Percentiles rank a stretch among this genome's conserved stretches.
Evolutionary conservation across 2,113 vertebrate genomes (phyloP).

Genomic region (Tauraco erythrolophus): DNA sequence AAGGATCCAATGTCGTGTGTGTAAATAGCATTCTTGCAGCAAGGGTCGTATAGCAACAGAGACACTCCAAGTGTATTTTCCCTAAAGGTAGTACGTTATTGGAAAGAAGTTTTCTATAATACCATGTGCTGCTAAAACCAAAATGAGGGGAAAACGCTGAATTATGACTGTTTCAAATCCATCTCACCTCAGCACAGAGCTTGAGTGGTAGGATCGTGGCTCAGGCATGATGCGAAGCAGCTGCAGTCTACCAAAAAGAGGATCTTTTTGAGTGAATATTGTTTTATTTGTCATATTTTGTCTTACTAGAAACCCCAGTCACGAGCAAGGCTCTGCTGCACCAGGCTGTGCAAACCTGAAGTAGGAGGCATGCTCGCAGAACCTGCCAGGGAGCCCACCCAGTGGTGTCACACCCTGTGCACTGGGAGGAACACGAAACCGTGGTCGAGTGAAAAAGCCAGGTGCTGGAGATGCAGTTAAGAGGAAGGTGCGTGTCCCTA

Average conservation of each 20-base stretch:
- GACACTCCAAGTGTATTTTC: neutral
- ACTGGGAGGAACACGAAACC: neutral
- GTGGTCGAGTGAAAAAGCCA: neutral
- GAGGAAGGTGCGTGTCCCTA: neutral
- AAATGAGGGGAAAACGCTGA: neutral
- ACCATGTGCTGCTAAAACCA: neutral
- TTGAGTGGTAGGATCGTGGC: neutral
- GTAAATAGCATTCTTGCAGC: neutral
- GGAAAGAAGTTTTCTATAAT: neutral
- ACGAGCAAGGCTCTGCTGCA: neutral
- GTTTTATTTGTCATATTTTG: neutral
- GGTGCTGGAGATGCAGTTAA: neutral
- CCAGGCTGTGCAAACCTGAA: neutral
- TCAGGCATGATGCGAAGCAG: neutral
- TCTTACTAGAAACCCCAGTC: neutral
- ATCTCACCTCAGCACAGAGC: neutral
- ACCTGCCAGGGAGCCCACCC: accelerated
- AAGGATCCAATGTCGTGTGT: accelerated
- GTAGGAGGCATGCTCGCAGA: neutral
- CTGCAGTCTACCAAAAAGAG: neutral
- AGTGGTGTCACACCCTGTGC: accelerated
- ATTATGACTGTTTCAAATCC: neutral
- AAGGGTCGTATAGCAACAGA: too few relatives aligned
- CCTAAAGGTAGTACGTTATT: neutral
- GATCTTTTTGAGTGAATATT: neutral